Base-by-base conservation (phyloP, 2,113 vertebrate genomes). In the Hylia prasina region DNA sequence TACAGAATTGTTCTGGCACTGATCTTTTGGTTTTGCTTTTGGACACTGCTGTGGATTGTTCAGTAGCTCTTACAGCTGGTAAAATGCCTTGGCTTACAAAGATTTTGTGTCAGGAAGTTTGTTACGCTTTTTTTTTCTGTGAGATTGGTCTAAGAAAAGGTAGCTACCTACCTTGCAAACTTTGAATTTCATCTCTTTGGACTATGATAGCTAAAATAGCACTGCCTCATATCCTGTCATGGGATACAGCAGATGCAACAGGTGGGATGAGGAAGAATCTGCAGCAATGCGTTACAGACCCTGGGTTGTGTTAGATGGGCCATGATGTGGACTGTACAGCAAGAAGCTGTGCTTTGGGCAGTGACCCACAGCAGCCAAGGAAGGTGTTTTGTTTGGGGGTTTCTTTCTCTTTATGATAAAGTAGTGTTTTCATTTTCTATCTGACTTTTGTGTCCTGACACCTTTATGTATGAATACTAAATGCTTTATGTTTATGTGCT, bases 151-250 rank as follows among this genome's bases (percentile, higher is more conserved):
- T 57, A 71, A 54, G 47, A 44, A 75, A 75, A 53, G 27, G 4
- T 11, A 78, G 57, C 33, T 76, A 9, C 13, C n/a, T 76, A 40
- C 40, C 48, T 42, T 56, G n/a, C 9, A 77, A 17, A 51, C 51
- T 81, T 64, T 31, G 37, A 18, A 14, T 50, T 87, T 90, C 9
- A 10, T 66, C 25, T 78, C 33, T 71, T 75, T 50, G 69, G 65
- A 25, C 35, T 31, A 7, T 39, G 7, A 7, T 16, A 73, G n/a
- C 20, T 78, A 37, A 60, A 81, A 35, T 18, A 77, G 6, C 53
- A 17, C n/a, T 61, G 44, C 45, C 25, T 86, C 0, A 0, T 76
- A 30, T 48, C 12, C 40, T 80, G 37, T 23, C 2, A 0, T 9
- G 47, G 12, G 25, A 11, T 83, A 12, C 22, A 82, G 61, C n/a